A percentile compares a stretch with the other conserved stretches of the same genome.
Conservation (phyloP, 2,113 vertebrate species). For the Dendrocopos noguchii region DNA sequence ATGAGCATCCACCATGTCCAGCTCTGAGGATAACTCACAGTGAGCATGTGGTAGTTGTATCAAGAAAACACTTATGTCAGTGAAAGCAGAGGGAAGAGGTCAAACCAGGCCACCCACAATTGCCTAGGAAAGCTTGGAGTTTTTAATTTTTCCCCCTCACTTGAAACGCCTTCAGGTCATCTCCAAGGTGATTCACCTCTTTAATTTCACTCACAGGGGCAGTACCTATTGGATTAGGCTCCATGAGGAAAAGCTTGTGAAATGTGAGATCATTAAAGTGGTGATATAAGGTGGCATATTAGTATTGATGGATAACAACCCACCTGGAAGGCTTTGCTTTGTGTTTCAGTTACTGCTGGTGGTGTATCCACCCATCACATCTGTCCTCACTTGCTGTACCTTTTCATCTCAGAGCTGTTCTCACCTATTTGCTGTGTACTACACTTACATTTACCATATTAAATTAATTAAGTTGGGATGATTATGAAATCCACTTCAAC, state of each 20-base stretch:
- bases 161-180: background rate
- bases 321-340: background rate
- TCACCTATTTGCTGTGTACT: background rate
- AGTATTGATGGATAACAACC: background rate
- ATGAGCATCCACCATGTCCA: background rate
- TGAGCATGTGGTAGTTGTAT: background rate
- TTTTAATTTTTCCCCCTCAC: background rate
- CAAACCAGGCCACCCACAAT: background rate
- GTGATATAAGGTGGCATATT: background rate
- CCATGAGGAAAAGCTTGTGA: background rate
- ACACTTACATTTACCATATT: background rate
- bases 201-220: background rate
- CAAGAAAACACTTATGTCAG: background rate
- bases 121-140: background rate
- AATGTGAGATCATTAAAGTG: background rate
- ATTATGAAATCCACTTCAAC: background rate
- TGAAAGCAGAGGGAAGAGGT: background rate
- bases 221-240: background rate
- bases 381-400: background rate
- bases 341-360: background rate
- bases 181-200: background rate
- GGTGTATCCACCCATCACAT: fast-evolving
- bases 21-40: background rate
- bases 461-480: background rate
- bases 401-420: background rate